A percentile compares a stretch with the other conserved stretches of the same genome.
Conservation (phyloP, 2,113 vertebrate species). For the Podocnemis expansa region DNA sequence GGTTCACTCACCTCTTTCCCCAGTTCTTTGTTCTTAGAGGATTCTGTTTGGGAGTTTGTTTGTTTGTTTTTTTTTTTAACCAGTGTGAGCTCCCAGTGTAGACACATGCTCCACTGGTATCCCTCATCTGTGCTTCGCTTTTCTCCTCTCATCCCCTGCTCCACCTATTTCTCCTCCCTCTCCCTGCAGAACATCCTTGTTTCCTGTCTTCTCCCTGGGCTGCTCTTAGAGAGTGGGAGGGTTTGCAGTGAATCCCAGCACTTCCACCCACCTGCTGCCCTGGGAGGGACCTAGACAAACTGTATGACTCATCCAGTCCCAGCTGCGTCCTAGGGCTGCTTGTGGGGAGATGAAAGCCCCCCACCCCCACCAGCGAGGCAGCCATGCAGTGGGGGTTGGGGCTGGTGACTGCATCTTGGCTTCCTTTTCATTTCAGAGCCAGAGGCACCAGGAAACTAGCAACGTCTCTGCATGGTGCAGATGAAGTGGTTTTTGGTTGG, state of each 20-base stretch:
- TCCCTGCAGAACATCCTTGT: not conserved
- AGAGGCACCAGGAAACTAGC: not conserved
- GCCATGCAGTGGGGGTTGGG: not conserved
- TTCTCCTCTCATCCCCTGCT: too few species aligned
- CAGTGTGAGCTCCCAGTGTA: not conserved
- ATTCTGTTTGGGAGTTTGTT: not conserved
- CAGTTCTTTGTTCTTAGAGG: not conserved
- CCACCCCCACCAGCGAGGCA: not conserved
- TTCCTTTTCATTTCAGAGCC: not conserved
- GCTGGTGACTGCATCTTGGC: not conserved
- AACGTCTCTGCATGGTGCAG: not conserved
- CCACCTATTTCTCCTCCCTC: not conserved
- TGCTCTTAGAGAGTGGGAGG: not conserved
- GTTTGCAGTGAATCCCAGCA: not conserved
- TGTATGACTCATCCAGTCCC: not conserved
- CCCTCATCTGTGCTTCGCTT: rapidly evolving
- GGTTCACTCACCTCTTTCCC: not conserved
- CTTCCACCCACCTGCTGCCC: not conserved
- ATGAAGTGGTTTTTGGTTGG: not conserved
- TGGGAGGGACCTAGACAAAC: not conserved
- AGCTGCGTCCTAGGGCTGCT: not conserved
- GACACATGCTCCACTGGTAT: not conserved
- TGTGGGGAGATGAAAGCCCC: not conserved
- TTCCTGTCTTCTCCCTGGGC: not conserved
- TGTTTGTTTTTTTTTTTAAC: too few species aligned